Percentiles rank a stretch among this genome's conserved stretches.
phyloP scores from a whole-genome alignment of 2,888 invertebrate species.

The Gortyna flavago region DNA sequence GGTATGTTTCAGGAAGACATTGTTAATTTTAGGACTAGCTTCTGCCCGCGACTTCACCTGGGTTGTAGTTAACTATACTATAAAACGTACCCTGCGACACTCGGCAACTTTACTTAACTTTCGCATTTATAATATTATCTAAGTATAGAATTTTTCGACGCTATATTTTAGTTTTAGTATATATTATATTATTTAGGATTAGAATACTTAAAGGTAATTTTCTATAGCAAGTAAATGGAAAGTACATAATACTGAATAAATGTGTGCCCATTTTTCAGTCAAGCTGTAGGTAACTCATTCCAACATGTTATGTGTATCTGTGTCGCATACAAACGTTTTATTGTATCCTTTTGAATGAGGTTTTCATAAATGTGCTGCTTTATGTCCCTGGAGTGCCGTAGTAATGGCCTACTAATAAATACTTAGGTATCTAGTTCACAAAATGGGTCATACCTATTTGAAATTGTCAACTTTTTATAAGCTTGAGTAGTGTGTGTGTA shows the following conservation, averaged over 20 bases:
- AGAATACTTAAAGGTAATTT: neutral
- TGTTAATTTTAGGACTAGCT: neutral
- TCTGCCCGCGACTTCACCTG: neutral
- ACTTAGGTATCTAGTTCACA: neutral
- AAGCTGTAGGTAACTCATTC: neutral
- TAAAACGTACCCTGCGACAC: neutral
- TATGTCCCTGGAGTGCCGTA: neutral
- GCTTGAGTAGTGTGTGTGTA: too few relatives aligned
- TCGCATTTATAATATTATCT: too few relatives aligned
- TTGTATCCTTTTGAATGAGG: constrained; percentile 21
- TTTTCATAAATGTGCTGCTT: constrained; percentile 3
- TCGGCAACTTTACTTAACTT: too few relatives aligned
- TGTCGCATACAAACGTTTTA: constrained; percentile 11
- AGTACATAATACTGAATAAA: neutral
- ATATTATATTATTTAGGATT: too few relatives aligned
- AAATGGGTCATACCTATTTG: neutral
- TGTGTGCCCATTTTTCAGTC: neutral
- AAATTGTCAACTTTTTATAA: too few relatives aligned
- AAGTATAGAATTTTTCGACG: too few relatives aligned
- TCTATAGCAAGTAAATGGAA: neutral
- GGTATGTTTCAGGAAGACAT: neutral
- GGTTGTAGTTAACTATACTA: neutral
- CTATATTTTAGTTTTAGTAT: too few relatives aligned
- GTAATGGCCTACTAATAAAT: neutral
- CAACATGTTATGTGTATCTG: neutral